Conservation (phyloP, 2,888 invertebrate species). For the Apantesis nais region DNA sequence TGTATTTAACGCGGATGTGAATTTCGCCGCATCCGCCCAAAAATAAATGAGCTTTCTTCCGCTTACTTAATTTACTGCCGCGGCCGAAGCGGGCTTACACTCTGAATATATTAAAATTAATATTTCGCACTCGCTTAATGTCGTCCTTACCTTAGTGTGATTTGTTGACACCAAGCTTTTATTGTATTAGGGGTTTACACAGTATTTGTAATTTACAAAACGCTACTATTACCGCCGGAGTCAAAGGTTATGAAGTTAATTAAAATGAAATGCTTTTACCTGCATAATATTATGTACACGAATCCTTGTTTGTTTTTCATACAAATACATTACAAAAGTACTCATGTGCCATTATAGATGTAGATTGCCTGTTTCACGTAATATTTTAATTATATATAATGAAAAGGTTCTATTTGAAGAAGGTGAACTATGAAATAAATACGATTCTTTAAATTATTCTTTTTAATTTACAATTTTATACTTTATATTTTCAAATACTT, state of each 20-base stretch:
- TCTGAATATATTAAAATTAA: conserved; percentile 82
- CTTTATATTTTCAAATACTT: background rate
- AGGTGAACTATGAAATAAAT: background rate
- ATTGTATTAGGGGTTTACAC: conserved; percentile 56
- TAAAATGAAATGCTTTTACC: conserved; percentile 42
- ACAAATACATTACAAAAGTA: conserved; percentile 21
- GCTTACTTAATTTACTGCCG: conserved; percentile 83
- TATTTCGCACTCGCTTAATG: conserved; percentile 77
- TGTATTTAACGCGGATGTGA: conserved; percentile 84
- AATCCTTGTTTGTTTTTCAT: conserved; percentile 27
- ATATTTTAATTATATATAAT: conserved; percentile 17
- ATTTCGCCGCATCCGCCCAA: conserved; percentile 83
- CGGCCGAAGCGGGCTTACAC: conserved; percentile 71
- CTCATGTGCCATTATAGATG: conserved; percentile 11
- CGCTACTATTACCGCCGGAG: conserved; percentile 43
- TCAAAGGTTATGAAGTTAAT: conserved; percentile 46
- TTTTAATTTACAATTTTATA: background rate
- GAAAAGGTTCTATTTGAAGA: conserved; percentile 7
- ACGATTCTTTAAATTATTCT: background rate
- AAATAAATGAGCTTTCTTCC: conserved; percentile 85
- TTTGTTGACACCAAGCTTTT: conserved; percentile 72
- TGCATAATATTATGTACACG: conserved; percentile 39
- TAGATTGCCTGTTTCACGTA: conserved; percentile 21
- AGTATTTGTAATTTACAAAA: conserved; percentile 49
- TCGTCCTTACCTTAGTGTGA: conserved; percentile 65